A percentile compares a stretch with the other conserved stretches of the same genome.
These are phyloP conservation scores for Salticus scenicus DNA, from an alignment of 2,888 invertebrate genomes.

Conservation along the genomic window DNA sequence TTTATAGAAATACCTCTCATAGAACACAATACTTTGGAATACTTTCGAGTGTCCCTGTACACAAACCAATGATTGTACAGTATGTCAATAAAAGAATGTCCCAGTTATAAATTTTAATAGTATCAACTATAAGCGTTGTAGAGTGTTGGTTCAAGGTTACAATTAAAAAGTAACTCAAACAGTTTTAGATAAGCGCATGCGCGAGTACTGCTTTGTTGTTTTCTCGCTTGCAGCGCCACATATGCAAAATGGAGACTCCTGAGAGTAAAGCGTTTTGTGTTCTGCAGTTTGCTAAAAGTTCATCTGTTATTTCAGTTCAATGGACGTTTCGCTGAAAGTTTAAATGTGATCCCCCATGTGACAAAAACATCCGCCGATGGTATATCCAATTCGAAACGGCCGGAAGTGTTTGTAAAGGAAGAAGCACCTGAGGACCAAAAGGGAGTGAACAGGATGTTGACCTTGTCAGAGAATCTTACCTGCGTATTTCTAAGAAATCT, in stretches of 20 bases:
- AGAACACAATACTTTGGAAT: too few relatives aligned
- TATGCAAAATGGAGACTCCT: not conserved
- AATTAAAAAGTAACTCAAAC: too few relatives aligned
- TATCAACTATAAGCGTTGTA: too few relatives aligned
- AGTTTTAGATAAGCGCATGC: too few relatives aligned
- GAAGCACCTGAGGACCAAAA: not conserved
- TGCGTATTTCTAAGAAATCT: not conserved
- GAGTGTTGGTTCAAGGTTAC: too few relatives aligned
- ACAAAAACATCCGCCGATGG: not conserved
- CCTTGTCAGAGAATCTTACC: not conserved
- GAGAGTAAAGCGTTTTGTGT: conserved; percentile 2
- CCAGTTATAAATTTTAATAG: too few relatives aligned
- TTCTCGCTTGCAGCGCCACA: too few relatives aligned
- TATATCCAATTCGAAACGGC: not conserved
- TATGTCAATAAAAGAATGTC: too few relatives aligned
- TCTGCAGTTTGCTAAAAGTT: not conserved
- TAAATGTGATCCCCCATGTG: not conserved
- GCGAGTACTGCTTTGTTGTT: too few relatives aligned
- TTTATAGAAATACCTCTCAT: too few relatives aligned
- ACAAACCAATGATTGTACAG: too few relatives aligned
- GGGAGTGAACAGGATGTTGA: not conserved
- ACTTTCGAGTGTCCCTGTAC: too few relatives aligned
- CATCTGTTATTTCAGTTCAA: not conserved
- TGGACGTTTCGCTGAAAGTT: not conserved
- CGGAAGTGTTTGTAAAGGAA: not conserved